A percentile compares a stretch with the other conserved stretches of the same genome.
These are phyloP conservation scores for Blastobasis adustella DNA, from an alignment of 2,888 invertebrate genomes.

Conservation along the genomic window DNA sequence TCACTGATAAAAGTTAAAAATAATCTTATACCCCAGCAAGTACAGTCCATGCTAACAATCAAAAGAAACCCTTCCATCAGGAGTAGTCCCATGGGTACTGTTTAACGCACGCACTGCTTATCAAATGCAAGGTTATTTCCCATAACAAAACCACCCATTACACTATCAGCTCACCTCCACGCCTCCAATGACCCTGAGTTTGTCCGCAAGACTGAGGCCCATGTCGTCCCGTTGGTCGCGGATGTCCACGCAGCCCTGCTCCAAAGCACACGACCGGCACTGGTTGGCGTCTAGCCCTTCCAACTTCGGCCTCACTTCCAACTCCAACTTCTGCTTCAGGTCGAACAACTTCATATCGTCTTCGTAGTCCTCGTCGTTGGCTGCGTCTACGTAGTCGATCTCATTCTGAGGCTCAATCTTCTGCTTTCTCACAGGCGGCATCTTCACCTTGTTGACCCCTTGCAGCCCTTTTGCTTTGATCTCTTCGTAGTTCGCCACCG, in stretches of 20 bases:
- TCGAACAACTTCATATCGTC: conserved; percentile 61
- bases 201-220: conserved; percentile 45
- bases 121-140: no score
- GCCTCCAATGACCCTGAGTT: conserved; percentile 45
- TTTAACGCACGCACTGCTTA: no score
- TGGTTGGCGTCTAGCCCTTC: conserved; percentile 30
- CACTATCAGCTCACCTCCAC: conserved; percentile 41
- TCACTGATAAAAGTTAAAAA: no score
- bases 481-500: conserved; percentile 41
- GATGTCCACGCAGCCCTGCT: conserved; percentile 44
- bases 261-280: conserved; percentile 48
- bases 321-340: conserved; percentile 42
- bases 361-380: conserved; percentile 40
- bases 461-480: conserved; percentile 18
- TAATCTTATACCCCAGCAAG: no score
- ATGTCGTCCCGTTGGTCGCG: conserved; percentile 40
- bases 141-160: no score
- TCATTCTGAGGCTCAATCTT: conserved; percentile 14
- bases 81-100: no score
- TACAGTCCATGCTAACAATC: no score
- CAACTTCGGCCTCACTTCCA: conserved; percentile 36
- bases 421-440: conserved; percentile 19
- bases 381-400: conserved; percentile 19
- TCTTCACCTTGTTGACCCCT: no score
- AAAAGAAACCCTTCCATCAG: no score